Evolutionary conservation across 2,797 vertebrate genomes (phyloP), one percentile per base, ranked within the genome.

Genomic region (Ara ararauna): DNA sequence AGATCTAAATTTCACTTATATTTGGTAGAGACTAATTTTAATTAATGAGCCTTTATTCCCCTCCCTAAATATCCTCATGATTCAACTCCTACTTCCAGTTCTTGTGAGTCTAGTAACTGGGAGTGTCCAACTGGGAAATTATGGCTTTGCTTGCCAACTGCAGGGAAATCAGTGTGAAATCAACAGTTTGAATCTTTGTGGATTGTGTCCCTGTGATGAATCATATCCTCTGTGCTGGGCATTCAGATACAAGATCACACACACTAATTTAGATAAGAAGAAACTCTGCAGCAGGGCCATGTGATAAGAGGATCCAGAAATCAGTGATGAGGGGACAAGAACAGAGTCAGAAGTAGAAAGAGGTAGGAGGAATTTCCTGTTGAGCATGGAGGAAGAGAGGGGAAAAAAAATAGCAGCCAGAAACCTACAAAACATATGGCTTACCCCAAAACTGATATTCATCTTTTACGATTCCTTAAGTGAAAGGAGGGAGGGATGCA

Each of bases 271-370:
- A 97, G 96, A 94, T 96, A 96, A 89, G 92, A 95, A 80, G 64
- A 82, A 95, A 74, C 71, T 95, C 89, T 92, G 93, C 80, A 90
- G 61, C 48, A 92, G 86, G 86, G 58, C 40, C 15, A 12, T 77
- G 44, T 82, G 96, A 90, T 97, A 96, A 96, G 67, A 93, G 44
- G 60, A 87, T 93, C 61, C 93, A 97, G 95, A 96, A 97, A 94
- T 23, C 44, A 73, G 87, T 53, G 87, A 87, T 85, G 91, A 77
- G 72, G 78, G 87, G 82, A 76, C 6, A 18, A 73, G 74, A 94
- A 77, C 36, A 77, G 78, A 45, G 53, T 85, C 71, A 93, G 90
- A 92, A 97, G 82, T 81, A 82, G 54, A 53, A 81, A 87, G 9
- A 7, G 6, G 66, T 58, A 74, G 88, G 87, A 94, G 90, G 86